Evolutionary conservation across 2,113 vertebrate species (phyloP).

Genomic region (Gasterosteus nipponicus): DNA sequence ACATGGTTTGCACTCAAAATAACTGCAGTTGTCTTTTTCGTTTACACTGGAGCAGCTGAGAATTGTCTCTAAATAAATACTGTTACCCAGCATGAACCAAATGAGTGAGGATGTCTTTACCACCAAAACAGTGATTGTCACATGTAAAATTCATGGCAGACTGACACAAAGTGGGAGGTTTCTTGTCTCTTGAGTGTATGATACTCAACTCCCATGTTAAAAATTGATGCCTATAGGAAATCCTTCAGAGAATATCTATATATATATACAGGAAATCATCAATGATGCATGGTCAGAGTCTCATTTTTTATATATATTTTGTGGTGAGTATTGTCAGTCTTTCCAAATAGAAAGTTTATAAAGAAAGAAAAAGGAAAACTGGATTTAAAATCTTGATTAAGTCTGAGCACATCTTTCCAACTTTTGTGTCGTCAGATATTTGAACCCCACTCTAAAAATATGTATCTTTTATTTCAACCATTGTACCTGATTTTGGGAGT

Average conservation of each 20-base stretch:
- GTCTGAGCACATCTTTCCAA: not conserved
- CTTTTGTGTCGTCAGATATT: constrained; percentile 1
- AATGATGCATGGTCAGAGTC: constrained; percentile 5
- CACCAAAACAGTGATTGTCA: constrained; percentile 5
- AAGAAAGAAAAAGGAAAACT: not conserved
- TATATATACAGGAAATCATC: constrained; percentile 13
- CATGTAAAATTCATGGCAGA: constrained; percentile 33
- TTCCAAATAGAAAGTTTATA: not conserved
- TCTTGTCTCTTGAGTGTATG: constrained; percentile 17
- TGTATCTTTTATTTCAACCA: not conserved
- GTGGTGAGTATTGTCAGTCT: not conserved
- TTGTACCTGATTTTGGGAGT: not conserved
- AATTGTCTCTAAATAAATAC: constrained; percentile 16
- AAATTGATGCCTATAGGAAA: not conserved
- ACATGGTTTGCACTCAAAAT: not conserved
- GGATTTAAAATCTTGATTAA: not conserved
- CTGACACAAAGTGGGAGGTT: constrained; percentile 18
- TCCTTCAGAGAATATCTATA: constrained; percentile 15
- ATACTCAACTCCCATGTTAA: constrained; percentile 23
- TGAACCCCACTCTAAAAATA: constrained; percentile 23
- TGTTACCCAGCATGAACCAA: constrained; percentile 5
- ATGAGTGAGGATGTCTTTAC: constrained; percentile 7
- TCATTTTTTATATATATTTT: not conserved
- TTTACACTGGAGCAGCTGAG: not conserved
- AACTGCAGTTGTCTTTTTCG: not conserved